Conservation (phyloP, 1,140 invertebrate species). For the Neodiprion fabricii region DNA sequence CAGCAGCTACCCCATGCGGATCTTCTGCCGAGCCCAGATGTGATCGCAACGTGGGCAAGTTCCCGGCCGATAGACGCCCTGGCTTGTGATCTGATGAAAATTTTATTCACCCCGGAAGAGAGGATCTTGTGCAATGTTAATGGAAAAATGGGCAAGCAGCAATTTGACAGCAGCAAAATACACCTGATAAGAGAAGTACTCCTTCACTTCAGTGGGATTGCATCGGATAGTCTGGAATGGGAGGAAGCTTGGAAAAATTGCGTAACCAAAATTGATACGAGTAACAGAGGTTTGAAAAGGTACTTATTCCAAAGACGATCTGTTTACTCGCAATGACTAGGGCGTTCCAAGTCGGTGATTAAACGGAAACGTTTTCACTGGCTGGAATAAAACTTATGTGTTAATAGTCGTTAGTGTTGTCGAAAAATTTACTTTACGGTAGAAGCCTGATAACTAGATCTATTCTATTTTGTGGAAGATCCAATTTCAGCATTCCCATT, state of each 20-base stretch:
- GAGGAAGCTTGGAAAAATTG: conserved; percentile 63
- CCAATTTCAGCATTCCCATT: no score
- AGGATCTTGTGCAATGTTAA: conserved; percentile 62
- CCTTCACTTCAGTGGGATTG: conserved; percentile 56
- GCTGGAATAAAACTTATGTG: conserved; percentile 41
- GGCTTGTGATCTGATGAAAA: conserved; percentile 63
- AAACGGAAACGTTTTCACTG: conserved; percentile 58
- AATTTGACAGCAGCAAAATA: conserved; percentile 62
- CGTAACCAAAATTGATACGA: conserved; percentile 64
- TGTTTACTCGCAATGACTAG: conserved; percentile 57
- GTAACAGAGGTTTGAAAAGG: conserved; percentile 61
- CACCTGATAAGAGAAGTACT: conserved; percentile 60
- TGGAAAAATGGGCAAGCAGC: conserved; percentile 63
- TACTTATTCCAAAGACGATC: conserved; percentile 59
- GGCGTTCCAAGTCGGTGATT: conserved; percentile 52
- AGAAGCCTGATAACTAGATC: no score
- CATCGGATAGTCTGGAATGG: conserved; percentile 56
- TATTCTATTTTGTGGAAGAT: no score
- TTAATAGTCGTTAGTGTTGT: no score
- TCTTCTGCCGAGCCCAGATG: conserved; percentile 56
- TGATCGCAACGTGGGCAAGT: conserved; percentile 59
- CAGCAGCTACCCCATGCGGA: conserved; percentile 61
- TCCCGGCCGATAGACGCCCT: conserved; percentile 62
- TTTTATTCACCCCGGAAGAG: conserved; percentile 61
- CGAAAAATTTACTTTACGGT: no score